A percentile compares a stretch with the other conserved stretches of the same genome.
These are phyloP conservation scores for Aegithalos caudatus DNA, from an alignment of 2,113 vertebrate species.

Conservation along the genomic window DNA sequence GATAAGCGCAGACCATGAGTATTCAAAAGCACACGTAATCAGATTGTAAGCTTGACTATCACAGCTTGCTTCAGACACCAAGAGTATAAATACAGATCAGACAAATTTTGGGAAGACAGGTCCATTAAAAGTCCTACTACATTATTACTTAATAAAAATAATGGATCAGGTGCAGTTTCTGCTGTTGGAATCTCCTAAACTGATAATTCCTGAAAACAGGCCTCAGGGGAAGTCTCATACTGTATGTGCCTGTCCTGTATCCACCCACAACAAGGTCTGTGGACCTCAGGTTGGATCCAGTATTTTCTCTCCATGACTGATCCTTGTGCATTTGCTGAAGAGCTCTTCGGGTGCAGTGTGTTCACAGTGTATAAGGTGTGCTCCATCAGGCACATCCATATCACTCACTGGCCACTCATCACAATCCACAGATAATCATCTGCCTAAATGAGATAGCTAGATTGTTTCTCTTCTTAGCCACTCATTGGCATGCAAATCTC, in stretches of 20 bases:
- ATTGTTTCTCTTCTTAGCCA: neutral
- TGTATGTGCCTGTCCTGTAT: neutral
- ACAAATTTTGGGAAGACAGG: neutral
- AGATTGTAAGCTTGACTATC: constrained; percentile 1
- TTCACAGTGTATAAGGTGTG: neutral
- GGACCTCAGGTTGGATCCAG: rapidly evolving
- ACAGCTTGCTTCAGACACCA: neutral
- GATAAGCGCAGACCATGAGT: neutral
- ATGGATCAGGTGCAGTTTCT: neutral
- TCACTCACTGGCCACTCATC: neutral
- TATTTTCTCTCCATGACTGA: neutral
- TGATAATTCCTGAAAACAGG: neutral
- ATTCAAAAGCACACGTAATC: constrained; percentile 27
- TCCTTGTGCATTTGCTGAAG: neutral
- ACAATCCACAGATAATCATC: neutral
- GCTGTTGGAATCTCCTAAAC: neutral
- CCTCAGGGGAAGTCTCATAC: neutral
- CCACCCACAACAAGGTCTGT: neutral
- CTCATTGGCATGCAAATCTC: neutral
- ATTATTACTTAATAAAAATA: neutral
- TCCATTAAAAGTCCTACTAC: neutral
- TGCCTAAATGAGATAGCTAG: neutral
- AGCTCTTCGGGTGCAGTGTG: neutral
- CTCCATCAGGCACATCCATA: neutral
- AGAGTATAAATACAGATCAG: neutral